A percentile compares a stretch with the other conserved stretches of the same genome.
Evolutionary conservation across 2,113 vertebrate species (phyloP).

Genomic region (Dipodomys merriami): DNA sequence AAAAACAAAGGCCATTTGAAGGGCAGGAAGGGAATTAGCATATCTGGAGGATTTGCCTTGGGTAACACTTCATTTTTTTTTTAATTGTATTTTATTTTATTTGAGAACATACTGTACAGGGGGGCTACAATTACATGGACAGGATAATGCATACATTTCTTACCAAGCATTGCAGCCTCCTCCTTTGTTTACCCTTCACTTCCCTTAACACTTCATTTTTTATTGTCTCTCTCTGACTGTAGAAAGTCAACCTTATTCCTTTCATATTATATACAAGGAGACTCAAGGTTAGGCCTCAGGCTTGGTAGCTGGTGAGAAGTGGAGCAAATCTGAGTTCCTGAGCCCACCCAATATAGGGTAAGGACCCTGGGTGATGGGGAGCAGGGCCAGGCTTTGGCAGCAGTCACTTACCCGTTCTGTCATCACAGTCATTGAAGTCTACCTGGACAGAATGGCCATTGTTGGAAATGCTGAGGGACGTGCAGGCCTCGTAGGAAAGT

Average conservation of each 20-base stretch:
- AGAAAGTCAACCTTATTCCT: background rate
- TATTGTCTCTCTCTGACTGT: background rate
- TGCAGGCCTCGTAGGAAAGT: constrained; percentile 91
- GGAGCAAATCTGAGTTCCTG: no score
- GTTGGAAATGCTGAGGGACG: constrained; percentile 93
- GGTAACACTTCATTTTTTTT: background rate
- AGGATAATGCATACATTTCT: no score
- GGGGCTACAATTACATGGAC: no score
- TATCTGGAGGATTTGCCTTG: constrained; percentile 33
- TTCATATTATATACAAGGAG: background rate
- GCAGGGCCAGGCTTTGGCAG: background rate
- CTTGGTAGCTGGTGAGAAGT: background rate
- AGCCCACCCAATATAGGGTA: background rate
- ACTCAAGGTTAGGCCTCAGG: background rate
- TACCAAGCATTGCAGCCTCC: no score
- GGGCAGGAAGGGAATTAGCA: background rate
- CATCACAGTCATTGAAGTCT: constrained; percentile 93
- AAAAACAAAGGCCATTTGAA: constrained; percentile 20
- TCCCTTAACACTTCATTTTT: no score
- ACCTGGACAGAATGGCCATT: constrained; percentile 96
- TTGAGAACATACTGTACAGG: no score
- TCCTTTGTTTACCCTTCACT: no score
- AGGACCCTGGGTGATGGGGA: background rate
- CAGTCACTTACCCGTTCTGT: constrained; percentile 90
- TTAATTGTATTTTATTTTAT: no score